These are phyloP conservation scores for Microplitis mediator DNA, from an alignment of 1,140 invertebrate genomes.

Conservation along the genomic window DNA sequence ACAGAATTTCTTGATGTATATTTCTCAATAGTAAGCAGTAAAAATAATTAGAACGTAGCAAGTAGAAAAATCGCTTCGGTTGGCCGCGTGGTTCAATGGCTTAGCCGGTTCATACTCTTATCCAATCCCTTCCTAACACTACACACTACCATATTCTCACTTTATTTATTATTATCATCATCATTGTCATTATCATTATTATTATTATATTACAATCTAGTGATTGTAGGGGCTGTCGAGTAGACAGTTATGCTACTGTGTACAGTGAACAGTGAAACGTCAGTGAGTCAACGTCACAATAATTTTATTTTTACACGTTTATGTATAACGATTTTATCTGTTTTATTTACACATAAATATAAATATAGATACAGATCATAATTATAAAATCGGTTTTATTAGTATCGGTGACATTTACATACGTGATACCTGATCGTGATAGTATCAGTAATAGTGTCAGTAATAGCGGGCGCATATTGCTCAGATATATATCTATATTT, in stretches of 20 bases:
- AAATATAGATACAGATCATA: too few relatives aligned
- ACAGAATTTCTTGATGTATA: neutral
- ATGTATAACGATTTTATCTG: too few relatives aligned
- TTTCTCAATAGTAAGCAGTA: neutral
- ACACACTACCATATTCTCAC: neutral
- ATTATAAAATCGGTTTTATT: too few relatives aligned
- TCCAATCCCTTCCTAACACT: neutral
- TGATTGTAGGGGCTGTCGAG: conserved; percentile 2
- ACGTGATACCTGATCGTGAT: too few relatives aligned
- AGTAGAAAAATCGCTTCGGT: conserved; percentile 34
- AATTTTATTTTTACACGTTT: neutral
- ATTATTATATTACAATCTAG: neutral
- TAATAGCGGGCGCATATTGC: neutral
- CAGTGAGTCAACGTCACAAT: conserved; percentile 2
- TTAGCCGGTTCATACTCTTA: neutral
- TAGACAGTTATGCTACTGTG: neutral
- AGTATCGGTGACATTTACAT: too few relatives aligned
- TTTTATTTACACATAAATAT: too few relatives aligned
- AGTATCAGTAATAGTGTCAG: neutral
- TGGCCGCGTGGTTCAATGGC: conserved; percentile 36
- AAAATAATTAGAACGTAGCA: conserved; percentile 24
- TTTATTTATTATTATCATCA: neutral
- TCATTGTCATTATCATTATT: too few relatives aligned
- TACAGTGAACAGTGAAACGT: conserved; percentile 12
- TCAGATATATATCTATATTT: neutral